A percentile compares a stretch with the other conserved stretches of the same genome.
These are phyloP conservation scores for Cylas formicarius DNA, from an alignment of 1,140 invertebrate species.

Conservation along the genomic window DNA sequence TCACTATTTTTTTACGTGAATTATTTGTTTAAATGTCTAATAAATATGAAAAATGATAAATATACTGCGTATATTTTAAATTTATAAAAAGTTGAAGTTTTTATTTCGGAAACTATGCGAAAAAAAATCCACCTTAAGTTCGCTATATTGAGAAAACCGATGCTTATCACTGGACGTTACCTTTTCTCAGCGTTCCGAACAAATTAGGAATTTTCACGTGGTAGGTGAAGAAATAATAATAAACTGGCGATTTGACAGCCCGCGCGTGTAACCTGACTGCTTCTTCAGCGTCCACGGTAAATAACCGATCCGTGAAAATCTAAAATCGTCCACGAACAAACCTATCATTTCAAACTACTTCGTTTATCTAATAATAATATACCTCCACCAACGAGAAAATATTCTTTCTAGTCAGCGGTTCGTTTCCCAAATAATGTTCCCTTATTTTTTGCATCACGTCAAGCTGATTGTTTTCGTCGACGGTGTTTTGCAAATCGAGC, in stretches of 20 bases:
- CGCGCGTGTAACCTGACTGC: constrained; percentile 48
- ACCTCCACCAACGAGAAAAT: constrained; percentile 41
- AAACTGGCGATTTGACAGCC: constrained; percentile 47
- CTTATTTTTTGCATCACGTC: constrained; percentile 48
- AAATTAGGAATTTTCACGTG: constrained; percentile 13
- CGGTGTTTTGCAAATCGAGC: constrained; percentile 55
- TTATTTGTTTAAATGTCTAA: too few species aligned
- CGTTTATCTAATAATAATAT: background rate
- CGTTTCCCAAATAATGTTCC: constrained; percentile 48
- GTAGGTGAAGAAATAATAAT: constrained; percentile 52
- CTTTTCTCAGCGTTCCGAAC: too few species aligned
- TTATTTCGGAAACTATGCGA: too few species aligned
- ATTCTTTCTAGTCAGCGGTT: constrained; percentile 44
- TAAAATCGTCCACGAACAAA: too few species aligned
- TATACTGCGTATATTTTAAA: too few species aligned
- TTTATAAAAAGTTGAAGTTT: too few species aligned
- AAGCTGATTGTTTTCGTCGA: constrained; percentile 42
- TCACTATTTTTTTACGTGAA: too few species aligned
- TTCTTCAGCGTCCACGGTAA: constrained; percentile 47
- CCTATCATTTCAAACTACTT: too few species aligned
- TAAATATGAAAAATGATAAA: too few species aligned
- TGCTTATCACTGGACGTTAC: too few species aligned
- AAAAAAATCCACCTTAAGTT: too few species aligned
- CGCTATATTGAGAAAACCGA: too few species aligned
- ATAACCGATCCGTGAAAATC: constrained; percentile 53